Base-by-base conservation (phyloP, 1,140 invertebrate genomes). In the Euwallacea fornicatus region DNA sequence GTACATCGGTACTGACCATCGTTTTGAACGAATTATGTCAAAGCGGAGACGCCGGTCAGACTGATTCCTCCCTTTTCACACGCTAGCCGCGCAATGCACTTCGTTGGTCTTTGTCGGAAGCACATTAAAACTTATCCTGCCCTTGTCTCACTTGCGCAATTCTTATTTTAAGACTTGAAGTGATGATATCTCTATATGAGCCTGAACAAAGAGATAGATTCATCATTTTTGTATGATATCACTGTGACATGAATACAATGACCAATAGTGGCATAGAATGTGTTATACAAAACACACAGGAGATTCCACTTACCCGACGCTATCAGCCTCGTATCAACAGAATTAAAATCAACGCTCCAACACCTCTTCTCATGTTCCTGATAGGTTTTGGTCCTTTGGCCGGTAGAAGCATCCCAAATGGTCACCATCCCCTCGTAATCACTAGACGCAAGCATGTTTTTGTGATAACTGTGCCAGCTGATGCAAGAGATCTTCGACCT, bases 301-400 rank as follows among this genome's bases (percentile, higher is more conserved):
- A 50, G 6, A 11, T 11, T 42, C n/a, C 33, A 41, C 53, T 53
- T 64, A 71, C 69, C 69, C 2, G 94, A 97, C 6, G 96, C 96
- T 66, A 98, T 89, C 9, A 98, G 81, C 65, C 94, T 86, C 4
- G 95, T 94, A 81, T 98, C 95, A 50, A 95, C 90, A 71, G 91
- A 88, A 81, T 97, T 98, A 80, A 98, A 98, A 84, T 98, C 95
- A 8, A 98, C 95, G 74, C 93, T 95, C 96, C 96, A 98, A 81
- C 95, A 97, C 62, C 96, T 84, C 81, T 97, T 98, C 81, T 98
- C 95, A 82, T 98, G 96, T 82, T 98, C 96, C 80, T 95, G 88
- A 78, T 91, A 91, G 41, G 87, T 87, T 74, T 90, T 88, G 6
- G 88, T 91, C 75, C 85, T 85, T 75, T 91, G 87, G n/a, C 89